Evolutionary conservation across 92 coral and sea anemone species (phyloP).

Genomic region (Porites lobata): DNA sequence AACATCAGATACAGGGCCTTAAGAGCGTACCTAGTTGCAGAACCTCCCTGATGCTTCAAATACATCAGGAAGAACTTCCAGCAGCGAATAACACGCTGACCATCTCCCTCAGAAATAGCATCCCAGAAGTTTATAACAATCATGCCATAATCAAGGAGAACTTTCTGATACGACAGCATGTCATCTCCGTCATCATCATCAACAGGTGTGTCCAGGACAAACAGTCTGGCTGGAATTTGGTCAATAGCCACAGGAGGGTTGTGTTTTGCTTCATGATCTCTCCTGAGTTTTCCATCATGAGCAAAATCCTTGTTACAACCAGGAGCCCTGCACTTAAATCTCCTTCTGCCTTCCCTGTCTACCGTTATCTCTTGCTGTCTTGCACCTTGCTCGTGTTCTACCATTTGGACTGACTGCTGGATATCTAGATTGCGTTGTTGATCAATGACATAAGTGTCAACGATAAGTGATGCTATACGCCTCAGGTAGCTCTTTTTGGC

Average conservation of each 20-base stretch:
- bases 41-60: slow-evolving; percentile 68
- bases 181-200: slow-evolving; percentile 65
- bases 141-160: slow-evolving; percentile 80
- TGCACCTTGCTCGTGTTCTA: neutral
- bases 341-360: neutral
- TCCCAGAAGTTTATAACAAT: slow-evolving; percentile 60
- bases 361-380: slow-evolving; percentile 15
- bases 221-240: neutral
- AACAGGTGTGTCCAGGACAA: slow-evolving; percentile 1
- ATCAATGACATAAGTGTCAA: slow-evolving; percentile 77
- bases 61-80: slow-evolving; percentile 81
- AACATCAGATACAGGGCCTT: too few relatives aligned
- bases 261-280: slow-evolving; percentile 78
- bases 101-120: slow-evolving; percentile 80
- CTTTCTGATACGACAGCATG: slow-evolving; percentile 79
- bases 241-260: slow-evolving; percentile 71
- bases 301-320: slow-evolving; percentile 75
- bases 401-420: slow-evolving; percentile 16
- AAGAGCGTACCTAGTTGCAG: slow-evolving; percentile 52
- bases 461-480: slow-evolving; percentile 69
- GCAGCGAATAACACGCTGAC: slow-evolving; percentile 70
- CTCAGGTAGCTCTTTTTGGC: slow-evolving; percentile 67
- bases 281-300: slow-evolving; percentile 73
- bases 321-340: slow-evolving; percentile 39
- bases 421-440: slow-evolving; percentile 61